These are phyloP conservation scores for Ophiodon elongatus DNA, from an alignment of 2,113 vertebrate genomes.

Conservation along the genomic window DNA sequence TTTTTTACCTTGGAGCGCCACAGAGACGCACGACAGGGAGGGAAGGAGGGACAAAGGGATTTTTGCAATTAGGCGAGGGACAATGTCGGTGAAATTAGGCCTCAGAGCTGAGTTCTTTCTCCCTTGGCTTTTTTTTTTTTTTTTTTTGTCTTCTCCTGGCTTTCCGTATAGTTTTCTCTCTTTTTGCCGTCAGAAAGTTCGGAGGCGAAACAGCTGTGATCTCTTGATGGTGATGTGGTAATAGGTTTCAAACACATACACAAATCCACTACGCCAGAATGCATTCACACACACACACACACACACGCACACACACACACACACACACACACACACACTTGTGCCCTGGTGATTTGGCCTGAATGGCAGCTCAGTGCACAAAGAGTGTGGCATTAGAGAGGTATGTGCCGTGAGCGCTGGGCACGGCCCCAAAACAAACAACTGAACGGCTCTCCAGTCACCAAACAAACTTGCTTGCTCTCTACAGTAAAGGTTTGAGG, in stretches of 20 bases:
- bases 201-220: conserved; percentile 72
- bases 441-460: conserved; percentile 63
- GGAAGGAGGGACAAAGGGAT: conserved; percentile 70
- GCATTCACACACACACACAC: conserved; percentile 8
- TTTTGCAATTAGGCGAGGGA: conserved; percentile 85
- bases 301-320: conserved; percentile 28
- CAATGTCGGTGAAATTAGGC: conserved; percentile 85
- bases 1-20: conserved; percentile 86
- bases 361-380: conserved; percentile 44
- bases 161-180: conserved; percentile 43
- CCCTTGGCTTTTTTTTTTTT: conserved; percentile 26
- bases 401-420: conserved; percentile 47
- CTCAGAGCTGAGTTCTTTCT: conserved; percentile 81
- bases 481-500: conserved; percentile 46
- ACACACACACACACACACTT: conserved; percentile 19
- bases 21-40: conserved; percentile 75
- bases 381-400: conserved; percentile 50
- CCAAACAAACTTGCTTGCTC: conserved; percentile 58
- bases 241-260: conserved; percentile 30
- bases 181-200: conserved; percentile 73
- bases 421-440: conserved; percentile 63
- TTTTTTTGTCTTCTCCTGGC: conserved; percentile 5
- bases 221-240: conserved; percentile 53
- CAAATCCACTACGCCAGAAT: conserved; percentile 16
- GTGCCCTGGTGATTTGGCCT: conserved; percentile 58